These are phyloP conservation scores for Pygoscelis antarcticus DNA, from an alignment of 2,113 vertebrate genomes.

Conservation along the genomic window DNA sequence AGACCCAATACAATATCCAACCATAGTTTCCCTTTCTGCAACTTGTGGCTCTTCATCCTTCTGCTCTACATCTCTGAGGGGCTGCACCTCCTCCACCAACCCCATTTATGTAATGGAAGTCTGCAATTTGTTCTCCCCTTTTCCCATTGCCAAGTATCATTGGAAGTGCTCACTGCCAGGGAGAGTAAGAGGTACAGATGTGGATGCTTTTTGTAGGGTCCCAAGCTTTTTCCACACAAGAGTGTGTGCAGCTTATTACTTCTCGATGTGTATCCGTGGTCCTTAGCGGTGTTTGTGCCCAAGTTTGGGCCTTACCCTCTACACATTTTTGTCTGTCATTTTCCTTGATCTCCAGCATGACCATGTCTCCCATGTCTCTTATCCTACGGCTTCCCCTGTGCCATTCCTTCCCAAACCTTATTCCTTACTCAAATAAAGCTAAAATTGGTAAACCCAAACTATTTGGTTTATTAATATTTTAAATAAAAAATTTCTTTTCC, in stretches of 20 bases:
- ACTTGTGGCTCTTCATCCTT: not conserved
- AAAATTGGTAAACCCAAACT: not conserved
- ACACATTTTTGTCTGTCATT: not conserved
- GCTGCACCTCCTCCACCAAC: not conserved
- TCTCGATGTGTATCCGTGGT: accelerated
- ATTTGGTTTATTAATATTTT: not conserved
- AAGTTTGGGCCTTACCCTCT: not conserved
- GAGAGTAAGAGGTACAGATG: not conserved
- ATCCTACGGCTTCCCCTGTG: not conserved
- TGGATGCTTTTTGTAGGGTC: not conserved
- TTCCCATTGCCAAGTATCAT: not conserved
- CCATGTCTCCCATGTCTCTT: not conserved
- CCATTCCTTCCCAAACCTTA: not conserved
- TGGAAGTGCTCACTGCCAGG: not conserved
- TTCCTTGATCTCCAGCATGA: not conserved
- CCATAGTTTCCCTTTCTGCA: not conserved
- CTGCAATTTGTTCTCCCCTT: not conserved
- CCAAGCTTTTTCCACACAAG: not conserved
- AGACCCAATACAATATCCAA: not conserved
- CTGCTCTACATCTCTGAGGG: not conserved
- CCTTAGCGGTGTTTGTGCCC: not conserved
- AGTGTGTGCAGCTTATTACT: not conserved
- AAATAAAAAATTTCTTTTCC: not conserved
- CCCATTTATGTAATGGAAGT: not conserved
- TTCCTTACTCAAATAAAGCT: not conserved